These are phyloP conservation scores for Portevinia maculata DNA, from an alignment of 2,888 invertebrate species.

Conservation along the genomic window DNA sequence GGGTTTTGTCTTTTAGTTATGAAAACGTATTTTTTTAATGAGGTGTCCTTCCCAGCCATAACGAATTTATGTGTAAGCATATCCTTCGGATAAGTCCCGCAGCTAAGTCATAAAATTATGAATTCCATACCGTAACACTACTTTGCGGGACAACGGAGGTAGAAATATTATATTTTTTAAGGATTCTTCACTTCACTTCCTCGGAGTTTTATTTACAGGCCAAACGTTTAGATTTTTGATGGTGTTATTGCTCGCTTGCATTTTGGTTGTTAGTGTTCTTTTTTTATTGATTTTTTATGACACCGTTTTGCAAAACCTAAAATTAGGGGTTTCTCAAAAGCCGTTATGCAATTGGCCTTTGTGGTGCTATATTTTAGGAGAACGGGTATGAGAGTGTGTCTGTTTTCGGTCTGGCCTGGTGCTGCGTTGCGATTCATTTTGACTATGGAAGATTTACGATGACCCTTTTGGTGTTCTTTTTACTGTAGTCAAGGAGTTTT, in stretches of 20 bases:
- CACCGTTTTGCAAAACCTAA: slow-evolving; percentile 66
- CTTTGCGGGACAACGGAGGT: slow-evolving; percentile 36
- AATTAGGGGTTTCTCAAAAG: slow-evolving; percentile 64
- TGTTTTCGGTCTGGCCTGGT: slow-evolving; percentile 21
- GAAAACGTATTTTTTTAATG: slow-evolving; percentile 28
- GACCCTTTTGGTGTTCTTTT: slow-evolving; percentile 78
- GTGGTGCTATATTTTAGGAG: slow-evolving; percentile 35
- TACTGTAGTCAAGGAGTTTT: slow-evolving; percentile 62
- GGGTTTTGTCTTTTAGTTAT: slow-evolving; percentile 39
- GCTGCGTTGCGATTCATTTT: slow-evolving; percentile 72
- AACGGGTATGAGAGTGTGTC: slow-evolving; percentile 2
- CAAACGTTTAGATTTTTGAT: slow-evolving; percentile 24
- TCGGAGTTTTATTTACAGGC: slow-evolving; percentile 29
- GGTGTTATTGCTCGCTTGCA: slow-evolving; percentile 6
- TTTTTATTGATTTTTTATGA: slow-evolving; percentile 70
- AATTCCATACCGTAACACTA: slow-evolving; percentile 69
- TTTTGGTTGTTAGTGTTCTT: slow-evolving; percentile 26
- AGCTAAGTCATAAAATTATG: slow-evolving; percentile 70
- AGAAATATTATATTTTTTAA: background rate
- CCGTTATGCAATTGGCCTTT: slow-evolving; percentile 59
- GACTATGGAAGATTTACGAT: slow-evolving; percentile 80
- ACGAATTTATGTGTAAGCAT: slow-evolving; percentile 41
- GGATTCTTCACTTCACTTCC: slow-evolving; percentile 15
- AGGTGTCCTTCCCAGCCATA: slow-evolving; percentile 41
- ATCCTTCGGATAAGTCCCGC: slow-evolving; percentile 63